Evolutionary conservation across 2,797 vertebrate genomes (phyloP).

Genomic region (Orestias chungarensis): DNA sequence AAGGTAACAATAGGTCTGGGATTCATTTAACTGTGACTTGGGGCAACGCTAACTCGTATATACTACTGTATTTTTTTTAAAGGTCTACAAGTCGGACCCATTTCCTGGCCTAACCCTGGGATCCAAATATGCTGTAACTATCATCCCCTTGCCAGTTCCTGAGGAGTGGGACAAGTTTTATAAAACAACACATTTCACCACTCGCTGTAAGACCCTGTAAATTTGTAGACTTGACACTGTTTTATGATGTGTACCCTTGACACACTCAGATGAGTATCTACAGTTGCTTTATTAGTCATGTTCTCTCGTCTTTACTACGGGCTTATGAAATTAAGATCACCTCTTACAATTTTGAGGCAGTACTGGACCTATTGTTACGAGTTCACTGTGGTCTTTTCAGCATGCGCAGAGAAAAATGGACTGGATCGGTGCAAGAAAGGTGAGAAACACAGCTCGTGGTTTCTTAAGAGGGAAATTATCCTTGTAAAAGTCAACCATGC

Average conservation of each 20-base stretch:
- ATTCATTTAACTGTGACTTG: no score
- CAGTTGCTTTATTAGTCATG: neutral
- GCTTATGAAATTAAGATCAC: neutral
- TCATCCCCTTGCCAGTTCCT: slow-evolving; percentile 82
- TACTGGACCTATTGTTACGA: neutral
- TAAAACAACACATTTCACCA: slow-evolving; percentile 68
- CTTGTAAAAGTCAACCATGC: neutral
- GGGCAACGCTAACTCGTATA: no score
- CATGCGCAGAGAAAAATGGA: slow-evolving; percentile 80
- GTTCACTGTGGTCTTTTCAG: slow-evolving; percentile 54
- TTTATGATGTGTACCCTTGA: neutral
- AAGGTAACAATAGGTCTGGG: no score
- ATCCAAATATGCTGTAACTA: slow-evolving; percentile 73
- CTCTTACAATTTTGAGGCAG: neutral
- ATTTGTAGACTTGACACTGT: neutral
- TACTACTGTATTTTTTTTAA: neutral
- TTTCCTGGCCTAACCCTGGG: slow-evolving; percentile 73
- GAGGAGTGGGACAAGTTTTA: slow-evolving; percentile 78
- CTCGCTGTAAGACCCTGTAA: slow-evolving; percentile 70
- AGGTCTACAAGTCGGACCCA: slow-evolving; percentile 81
- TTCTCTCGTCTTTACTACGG: neutral
- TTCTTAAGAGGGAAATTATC: neutral
- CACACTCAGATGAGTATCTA: neutral
- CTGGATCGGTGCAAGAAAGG: slow-evolving; percentile 77
- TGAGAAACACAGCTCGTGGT: slow-evolving; percentile 39